Evolutionary conservation across 2,888 invertebrate species (phyloP).

Genomic region (Diachrysia chrysitis): DNA sequence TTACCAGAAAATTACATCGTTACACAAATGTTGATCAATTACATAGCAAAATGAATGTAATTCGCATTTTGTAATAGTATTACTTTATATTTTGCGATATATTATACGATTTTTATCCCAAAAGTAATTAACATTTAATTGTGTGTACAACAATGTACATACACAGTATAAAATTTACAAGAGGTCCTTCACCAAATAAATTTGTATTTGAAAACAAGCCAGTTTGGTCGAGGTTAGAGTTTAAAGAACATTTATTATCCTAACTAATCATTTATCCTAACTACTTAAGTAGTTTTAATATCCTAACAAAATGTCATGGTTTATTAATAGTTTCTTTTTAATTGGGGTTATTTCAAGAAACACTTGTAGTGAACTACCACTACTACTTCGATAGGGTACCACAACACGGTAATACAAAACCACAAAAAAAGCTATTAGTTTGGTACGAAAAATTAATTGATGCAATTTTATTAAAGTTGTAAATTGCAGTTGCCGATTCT

Average conservation of each 20-base stretch:
- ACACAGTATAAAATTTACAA: neutral
- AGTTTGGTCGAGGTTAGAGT: neutral
- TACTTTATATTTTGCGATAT: no score
- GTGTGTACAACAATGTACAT: neutral
- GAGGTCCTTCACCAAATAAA: conserved; percentile 1
- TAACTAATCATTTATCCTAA: no score
- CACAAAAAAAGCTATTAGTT: neutral
- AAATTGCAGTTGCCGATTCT: no score
- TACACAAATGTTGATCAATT: no score
- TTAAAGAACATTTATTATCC: no score
- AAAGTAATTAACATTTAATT: neutral
- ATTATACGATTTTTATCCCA: no score
- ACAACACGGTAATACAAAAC: neutral
- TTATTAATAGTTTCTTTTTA: conserved; percentile 12
- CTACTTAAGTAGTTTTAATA: neutral
- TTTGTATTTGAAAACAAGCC: neutral
- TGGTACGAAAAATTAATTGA: no score
- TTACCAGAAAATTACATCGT: no score
- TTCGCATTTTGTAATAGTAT: no score
- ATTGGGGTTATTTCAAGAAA: conserved; percentile 1
- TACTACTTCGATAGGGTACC: no score
- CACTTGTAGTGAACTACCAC: conserved; percentile 3
- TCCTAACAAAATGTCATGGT: conserved; percentile 17
- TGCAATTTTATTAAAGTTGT: no score
- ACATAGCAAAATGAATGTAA: no score